Evolutionary conservation across 1,140 invertebrate genomes (phyloP).

Genomic region (Drosophila truncata): DNA sequence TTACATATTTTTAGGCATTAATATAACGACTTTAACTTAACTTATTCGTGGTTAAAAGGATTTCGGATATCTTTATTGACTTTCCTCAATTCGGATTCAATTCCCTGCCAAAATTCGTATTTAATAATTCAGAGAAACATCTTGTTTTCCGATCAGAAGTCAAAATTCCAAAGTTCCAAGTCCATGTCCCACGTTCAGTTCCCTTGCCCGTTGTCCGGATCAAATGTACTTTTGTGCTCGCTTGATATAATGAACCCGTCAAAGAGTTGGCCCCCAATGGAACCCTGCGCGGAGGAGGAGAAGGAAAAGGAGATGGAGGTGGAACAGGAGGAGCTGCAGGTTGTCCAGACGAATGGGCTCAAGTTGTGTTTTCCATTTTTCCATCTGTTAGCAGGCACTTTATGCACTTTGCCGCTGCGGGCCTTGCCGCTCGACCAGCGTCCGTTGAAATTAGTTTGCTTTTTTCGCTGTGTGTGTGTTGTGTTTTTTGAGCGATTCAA

Average conservation of each 20-base stretch:
- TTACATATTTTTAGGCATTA: too few relatives aligned
- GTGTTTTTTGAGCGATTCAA: slow-evolving; percentile 67
- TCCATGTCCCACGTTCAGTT: background rate
- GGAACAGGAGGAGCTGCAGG: background rate
- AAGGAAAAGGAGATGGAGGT: background rate
- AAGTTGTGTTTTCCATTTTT: slow-evolving; percentile 38
- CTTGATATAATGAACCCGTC: slow-evolving; percentile 53
- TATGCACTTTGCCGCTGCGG: slow-evolving; percentile 69
- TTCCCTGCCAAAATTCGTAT: background rate
- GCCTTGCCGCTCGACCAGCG: slow-evolving; percentile 46
- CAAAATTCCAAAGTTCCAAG: background rate
- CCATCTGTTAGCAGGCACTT: slow-evolving; percentile 52
- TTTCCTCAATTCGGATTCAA: too few relatives aligned
- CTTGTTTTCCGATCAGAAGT: background rate
- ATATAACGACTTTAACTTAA: too few relatives aligned
- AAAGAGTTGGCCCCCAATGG: slow-evolving; percentile 37
- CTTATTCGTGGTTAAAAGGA: background rate
- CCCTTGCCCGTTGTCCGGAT: slow-evolving; percentile 3
- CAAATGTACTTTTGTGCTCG: slow-evolving; percentile 27
- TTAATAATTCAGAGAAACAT: background rate
- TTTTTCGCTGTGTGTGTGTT: slow-evolving; percentile 20
- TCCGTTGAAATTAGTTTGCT: slow-evolving; percentile 65
- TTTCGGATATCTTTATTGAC: background rate
- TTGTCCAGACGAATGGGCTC: slow-evolving; percentile 34
- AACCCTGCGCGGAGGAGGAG: too few relatives aligned